A percentile compares a stretch with the other conserved stretches of the same genome.
These are phyloP conservation scores for Ramphastos sulfuratus DNA, from an alignment of 2,113 vertebrate species.

Conservation along the genomic window DNA sequence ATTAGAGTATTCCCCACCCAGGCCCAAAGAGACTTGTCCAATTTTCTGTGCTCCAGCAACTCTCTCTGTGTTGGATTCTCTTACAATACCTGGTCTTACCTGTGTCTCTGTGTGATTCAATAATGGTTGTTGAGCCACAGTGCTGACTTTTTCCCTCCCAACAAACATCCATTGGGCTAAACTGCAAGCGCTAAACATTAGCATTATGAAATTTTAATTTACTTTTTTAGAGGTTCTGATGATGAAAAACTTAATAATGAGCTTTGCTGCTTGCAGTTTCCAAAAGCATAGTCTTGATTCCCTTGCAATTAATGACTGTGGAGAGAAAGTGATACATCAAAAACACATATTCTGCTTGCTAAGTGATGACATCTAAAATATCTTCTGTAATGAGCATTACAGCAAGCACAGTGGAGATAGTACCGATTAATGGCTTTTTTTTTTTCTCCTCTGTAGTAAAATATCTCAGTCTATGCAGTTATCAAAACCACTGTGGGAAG, in stretches of 20 bases:
- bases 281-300: conserved; percentile 27
- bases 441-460: background rate
- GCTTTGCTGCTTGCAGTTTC: conserved; percentile 19
- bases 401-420: background rate
- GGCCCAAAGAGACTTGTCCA: background rate
- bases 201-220: conserved; percentile 1
- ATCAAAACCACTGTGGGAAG: background rate
- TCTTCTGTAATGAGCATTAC: conserved; percentile 25
- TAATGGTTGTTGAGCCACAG: background rate
- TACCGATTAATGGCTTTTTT: background rate
- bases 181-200: background rate
- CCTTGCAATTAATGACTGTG: conserved; percentile 41
- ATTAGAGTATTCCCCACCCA: background rate
- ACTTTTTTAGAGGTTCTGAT: background rate
- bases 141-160: background rate
- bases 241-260: conserved; percentile 29
- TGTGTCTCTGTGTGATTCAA: background rate
- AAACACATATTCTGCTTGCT: conserved; percentile 10
- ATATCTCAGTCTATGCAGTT: background rate
- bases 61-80: background rate
- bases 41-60: background rate
- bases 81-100: background rate
- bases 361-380: background rate
- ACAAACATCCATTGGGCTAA: background rate
- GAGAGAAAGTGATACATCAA: conserved; percentile 25